phyloP scores from a whole-genome alignment of 2,113 vertebrate species.

The Alethe castanea region DNA sequence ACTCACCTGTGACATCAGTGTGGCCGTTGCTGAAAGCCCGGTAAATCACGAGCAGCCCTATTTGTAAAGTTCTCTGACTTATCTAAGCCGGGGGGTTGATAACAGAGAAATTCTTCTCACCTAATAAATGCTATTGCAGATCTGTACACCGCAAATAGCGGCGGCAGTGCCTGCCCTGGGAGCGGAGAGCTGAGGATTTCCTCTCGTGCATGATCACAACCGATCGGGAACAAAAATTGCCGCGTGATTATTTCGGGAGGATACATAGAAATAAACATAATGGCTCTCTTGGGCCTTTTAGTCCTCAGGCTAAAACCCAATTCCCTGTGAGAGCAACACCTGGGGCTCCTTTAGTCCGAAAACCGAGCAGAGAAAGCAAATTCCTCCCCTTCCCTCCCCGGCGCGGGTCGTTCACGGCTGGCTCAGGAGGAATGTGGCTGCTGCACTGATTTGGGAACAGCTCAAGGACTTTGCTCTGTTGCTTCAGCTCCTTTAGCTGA shows the following conservation, averaged over 20 bases:
- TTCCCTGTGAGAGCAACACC: background rate
- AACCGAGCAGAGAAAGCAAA: background rate
- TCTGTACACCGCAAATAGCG: background rate
- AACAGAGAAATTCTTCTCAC: background rate
- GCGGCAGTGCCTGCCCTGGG: background rate
- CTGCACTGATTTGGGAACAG: background rate
- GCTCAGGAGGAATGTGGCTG: background rate
- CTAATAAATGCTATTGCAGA: background rate
- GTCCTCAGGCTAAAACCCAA: background rate
- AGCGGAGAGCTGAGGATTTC: background rate
- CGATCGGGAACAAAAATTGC: background rate
- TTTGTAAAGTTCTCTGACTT: background rate
- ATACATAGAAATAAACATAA: background rate
- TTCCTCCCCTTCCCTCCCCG: background rate
- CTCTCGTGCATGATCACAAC: background rate
- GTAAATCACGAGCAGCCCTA: background rate
- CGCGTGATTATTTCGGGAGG: background rate
- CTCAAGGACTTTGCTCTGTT: conserved; percentile 11
- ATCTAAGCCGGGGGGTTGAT: background rate
- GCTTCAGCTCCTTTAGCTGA: background rate
- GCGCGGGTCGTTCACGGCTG: background rate
- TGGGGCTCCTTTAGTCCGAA: background rate
- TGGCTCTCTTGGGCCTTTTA: background rate
- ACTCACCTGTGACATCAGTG: background rate
- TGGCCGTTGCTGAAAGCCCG: background rate